These are phyloP conservation scores for Lepidotrigona ventralis DNA, from an alignment of 1,140 invertebrate species.

Conservation along the genomic window DNA sequence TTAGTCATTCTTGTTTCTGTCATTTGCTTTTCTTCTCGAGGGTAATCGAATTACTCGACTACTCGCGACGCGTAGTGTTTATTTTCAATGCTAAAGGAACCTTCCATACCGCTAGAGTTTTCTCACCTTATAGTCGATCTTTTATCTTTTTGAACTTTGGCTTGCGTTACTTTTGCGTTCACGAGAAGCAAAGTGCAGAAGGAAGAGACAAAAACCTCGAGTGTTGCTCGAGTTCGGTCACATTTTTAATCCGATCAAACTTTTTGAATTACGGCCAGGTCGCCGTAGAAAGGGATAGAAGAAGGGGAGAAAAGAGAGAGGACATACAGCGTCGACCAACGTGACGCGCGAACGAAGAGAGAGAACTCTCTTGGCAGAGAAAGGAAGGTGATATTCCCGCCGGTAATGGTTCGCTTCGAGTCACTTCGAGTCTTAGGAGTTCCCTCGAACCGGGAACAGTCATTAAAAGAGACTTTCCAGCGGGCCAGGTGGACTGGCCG, in stretches of 20 bases:
- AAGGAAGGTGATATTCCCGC: constrained; percentile 42
- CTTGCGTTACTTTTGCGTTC: not conserved
- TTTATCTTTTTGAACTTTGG: not conserved
- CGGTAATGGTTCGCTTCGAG: constrained; percentile 17
- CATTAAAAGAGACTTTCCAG: constrained; percentile 47
- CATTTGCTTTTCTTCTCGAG: not conserved
- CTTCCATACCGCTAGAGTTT: not conserved
- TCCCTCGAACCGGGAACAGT: constrained; percentile 20
- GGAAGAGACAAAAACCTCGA: constrained; percentile 8
- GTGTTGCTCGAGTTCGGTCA: constrained; percentile 37
- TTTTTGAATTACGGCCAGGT: constrained; percentile 67
- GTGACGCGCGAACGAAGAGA: not conserved
- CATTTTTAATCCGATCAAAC: constrained; percentile 68
- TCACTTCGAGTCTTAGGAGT: constrained; percentile 31
- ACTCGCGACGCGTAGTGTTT: not conserved
- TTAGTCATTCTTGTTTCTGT: not conserved
- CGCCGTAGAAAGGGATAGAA: not conserved
- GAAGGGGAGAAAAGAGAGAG: not conserved
- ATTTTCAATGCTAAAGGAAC: not conserved
- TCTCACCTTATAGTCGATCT: too few species aligned
- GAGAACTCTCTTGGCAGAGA: not conserved
- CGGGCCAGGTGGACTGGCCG: constrained; percentile 6
- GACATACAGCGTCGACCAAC: constrained; percentile 9
- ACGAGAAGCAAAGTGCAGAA: not conserved
- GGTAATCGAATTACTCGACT: too few species aligned